Evolutionary conservation across 2,797 vertebrate species (phyloP).

Genomic region (Aviceda leuphotes): DNA sequence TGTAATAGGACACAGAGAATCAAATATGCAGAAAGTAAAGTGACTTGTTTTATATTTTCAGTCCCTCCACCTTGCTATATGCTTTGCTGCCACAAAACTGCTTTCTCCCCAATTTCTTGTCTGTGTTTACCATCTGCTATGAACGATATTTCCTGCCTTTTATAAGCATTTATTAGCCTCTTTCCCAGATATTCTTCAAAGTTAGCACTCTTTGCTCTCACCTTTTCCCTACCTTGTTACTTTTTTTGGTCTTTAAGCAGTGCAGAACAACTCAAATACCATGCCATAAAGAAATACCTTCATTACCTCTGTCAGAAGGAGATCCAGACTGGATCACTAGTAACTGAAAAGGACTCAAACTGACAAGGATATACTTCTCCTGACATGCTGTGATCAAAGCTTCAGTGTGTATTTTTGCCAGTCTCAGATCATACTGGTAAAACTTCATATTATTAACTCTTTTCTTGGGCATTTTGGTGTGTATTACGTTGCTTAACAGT

Average conservation of each 20-base stretch:
- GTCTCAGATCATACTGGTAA: neutral
- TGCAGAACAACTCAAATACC: neutral
- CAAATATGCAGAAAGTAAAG: neutral
- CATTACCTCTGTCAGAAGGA: neutral
- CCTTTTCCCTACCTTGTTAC: neutral
- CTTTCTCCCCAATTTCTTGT: neutral
- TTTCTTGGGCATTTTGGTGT: neutral
- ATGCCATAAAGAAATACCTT: neutral
- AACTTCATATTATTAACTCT: neutral
- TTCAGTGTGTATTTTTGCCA: neutral
- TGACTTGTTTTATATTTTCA: neutral
- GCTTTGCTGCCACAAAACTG: neutral
- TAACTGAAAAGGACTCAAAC: neutral
- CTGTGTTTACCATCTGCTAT: neutral
- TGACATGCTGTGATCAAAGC: neutral
- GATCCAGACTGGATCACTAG: neutral
- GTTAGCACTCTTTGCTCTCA: neutral
- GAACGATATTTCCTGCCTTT: neutral
- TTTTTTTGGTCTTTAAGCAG: neutral
- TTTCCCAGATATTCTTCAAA: neutral
- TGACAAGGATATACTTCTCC: neutral
- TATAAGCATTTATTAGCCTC: neutral
- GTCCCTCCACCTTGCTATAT: neutral
- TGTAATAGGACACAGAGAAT: neutral
- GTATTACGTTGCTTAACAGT: neutral